Base-by-base conservation (phyloP, 1,140 invertebrate genomes). In the Mercenaria mercenaria region DNA sequence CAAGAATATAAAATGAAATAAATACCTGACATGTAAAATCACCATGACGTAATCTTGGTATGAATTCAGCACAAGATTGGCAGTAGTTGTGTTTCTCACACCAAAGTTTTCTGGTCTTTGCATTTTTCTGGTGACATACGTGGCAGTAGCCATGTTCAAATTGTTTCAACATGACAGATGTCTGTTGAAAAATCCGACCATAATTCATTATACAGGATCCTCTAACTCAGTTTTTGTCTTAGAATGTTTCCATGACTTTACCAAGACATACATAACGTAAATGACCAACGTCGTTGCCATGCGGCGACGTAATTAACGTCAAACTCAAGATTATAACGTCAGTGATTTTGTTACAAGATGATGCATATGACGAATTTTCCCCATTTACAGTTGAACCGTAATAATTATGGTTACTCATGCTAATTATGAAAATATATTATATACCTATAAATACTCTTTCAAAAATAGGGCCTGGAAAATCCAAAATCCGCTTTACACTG, bases 61-160 rank as follows among this genome's bases (percentile, higher is more conserved):
- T 26, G 26, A 88, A 88, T 1, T 80, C 59, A 1, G 34, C 76
- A 39, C 86, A 88, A 52, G 79, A 61, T 26, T 37, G 26, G 39
- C 86, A 88, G 61, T 67, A 80, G 61, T 88, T 69, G 39, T 88
- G 86, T 26, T 47, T 41, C 23, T 56, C 56, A 69, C 86, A 88
- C 3, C 15, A 43, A 1, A 88, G 39, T 15, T 32, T 43, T 34
- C 64, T 43, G 15, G 81, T 61, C 43, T 29, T 64, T 2, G 67
- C 59, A 23, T 37, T 47, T 23, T 18, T n/a, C 29, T 80, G 86
- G 23, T 41, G 61, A 52, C 86, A 88, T 0, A 88, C 18, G 37
- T 81, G n/a, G 47, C 86, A 88, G 34, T 81, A 26, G 0, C 86
- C 86, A 13, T 43, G 41, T 18, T 26, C 85, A 41, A 61, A 88